Percentiles rank a stretch among this genome's conserved stretches.
Evolutionary conservation across 2,113 vertebrate species (phyloP).

Genomic region (Gorsachius goisagi): DNA sequence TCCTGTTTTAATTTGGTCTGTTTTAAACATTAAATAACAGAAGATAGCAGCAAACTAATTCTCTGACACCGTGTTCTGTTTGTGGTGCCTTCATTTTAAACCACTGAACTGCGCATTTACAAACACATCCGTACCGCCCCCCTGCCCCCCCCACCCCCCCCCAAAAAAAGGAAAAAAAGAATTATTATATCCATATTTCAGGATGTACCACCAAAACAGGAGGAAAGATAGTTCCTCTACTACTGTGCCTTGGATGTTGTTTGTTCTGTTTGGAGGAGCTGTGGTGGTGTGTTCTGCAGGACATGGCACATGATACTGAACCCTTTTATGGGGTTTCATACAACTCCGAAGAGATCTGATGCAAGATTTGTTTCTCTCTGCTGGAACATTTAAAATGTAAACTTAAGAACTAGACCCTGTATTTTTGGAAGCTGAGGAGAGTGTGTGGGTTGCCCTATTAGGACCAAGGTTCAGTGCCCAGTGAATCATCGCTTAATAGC

Average conservation of each 20-base stretch:
- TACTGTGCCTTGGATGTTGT: neutral
- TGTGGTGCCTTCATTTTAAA: neutral
- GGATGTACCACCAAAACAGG: neutral
- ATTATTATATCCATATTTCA: neutral
- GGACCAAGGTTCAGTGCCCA: neutral
- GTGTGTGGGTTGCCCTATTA: neutral
- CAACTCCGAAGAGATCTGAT: neutral
- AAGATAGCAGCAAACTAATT: neutral
- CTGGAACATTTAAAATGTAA: neutral
- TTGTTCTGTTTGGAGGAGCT: neutral
- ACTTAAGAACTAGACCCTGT: neutral
- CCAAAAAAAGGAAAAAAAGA: neutral
- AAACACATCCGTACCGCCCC: neutral
- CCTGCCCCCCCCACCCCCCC: accelerated
- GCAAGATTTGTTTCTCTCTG: neutral
- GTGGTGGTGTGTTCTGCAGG: neutral
- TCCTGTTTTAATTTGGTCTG: neutral
- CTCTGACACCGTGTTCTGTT: neutral
- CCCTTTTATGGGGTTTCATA: neutral
- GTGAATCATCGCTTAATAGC: neutral
- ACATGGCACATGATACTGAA: neutral
- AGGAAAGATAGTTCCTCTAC: neutral
- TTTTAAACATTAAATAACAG: neutral
- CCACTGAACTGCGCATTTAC: neutral
- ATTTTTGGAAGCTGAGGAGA: conserved; percentile 5